These are phyloP conservation scores for Drosophila varians DNA, from an alignment of 1,140 invertebrate genomes.

Conservation along the genomic window DNA sequence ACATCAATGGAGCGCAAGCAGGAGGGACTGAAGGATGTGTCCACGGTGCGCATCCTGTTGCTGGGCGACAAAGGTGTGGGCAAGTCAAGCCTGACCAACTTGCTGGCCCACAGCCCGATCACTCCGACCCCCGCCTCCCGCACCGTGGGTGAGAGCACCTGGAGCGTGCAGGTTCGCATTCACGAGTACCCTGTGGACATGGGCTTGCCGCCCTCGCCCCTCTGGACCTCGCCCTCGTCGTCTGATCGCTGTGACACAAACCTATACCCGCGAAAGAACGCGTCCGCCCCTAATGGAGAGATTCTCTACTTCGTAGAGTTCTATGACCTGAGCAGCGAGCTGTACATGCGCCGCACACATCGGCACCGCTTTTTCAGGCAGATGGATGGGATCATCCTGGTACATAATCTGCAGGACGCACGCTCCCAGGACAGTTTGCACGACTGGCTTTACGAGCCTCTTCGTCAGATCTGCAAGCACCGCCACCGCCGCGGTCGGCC, in stretches of 20 bases:
- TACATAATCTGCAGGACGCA: conserved; percentile 37
- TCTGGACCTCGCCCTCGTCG: conserved; percentile 37
- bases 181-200: conserved; percentile 39
- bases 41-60: not conserved
- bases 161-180: conserved; percentile 56
- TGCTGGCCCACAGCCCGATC: conserved; percentile 43
- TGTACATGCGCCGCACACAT: conserved; percentile 13
- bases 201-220: conserved; percentile 37
- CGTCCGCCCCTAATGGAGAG: not conserved
- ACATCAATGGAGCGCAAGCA: not conserved
- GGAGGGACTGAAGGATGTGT: not conserved
- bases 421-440: conserved; percentile 43
- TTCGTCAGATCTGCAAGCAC: conserved; percentile 32
- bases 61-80: conserved; percentile 30
- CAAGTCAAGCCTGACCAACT: conserved; percentile 45
- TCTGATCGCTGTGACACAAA: not conserved
- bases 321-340: conserved; percentile 40
- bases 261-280: no score
- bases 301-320: conserved; percentile 54
- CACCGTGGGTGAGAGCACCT: conserved; percentile 25
- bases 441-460: conserved; percentile 47
- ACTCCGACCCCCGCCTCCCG: conserved; percentile 46
- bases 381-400: conserved; percentile 50
- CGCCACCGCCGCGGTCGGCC: conserved; percentile 25
- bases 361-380: conserved; percentile 24